Evolutionary conservation across 2,797 vertebrate genomes (phyloP), one percentile per base, ranked within the genome.

Genomic region (Muscicapa striata): DNA sequence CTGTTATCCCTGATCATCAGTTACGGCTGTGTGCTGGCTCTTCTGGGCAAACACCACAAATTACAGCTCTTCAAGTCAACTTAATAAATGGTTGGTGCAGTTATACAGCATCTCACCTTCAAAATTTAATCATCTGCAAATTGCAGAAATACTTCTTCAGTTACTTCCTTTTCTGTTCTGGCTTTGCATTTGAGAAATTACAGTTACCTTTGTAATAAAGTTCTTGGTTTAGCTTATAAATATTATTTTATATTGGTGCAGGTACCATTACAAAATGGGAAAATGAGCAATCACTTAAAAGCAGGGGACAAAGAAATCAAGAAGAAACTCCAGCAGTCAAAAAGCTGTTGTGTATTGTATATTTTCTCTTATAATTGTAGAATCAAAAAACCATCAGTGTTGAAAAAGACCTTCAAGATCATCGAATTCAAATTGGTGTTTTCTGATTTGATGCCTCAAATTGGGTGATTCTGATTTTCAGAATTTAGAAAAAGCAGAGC

Each of bases 1-100:
- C 57, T 29, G 1, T 96, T 97, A 59, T 68, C 66, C 93, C 94
- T 10, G 3, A 43, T 43, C 86, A 61, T 93, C 83, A 49, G 46
- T 57, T 88, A 54, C 3, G 59, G 29, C 69, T 66, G 40, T 67
- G 48, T 36, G 83, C 49, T 89, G 48, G 22, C 91, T 75, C 51
- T 80, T 77, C 70, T 89, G 78, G 85, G 36, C 40, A 83, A 91
- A 55, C 61, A 49, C 16, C 34, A 90, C 87, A 45, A 41, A 83
- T 78, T 87, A 51, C 83, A 80, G 92, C 61, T 80, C 38, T 68
- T 58, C 30, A 64, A 69, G 46, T 90, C 62, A 74, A 1, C 64
- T 94, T 92, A 59, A 84, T 41, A 29, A 67, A 78, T 54, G 73
- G 11, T 34, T 41, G 21, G 6, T 81, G 67, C 67, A 45, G 34